These are phyloP conservation scores for Argyrosomus regius DNA, from an alignment of 2,797 vertebrate genomes.

Conservation along the genomic window DNA sequence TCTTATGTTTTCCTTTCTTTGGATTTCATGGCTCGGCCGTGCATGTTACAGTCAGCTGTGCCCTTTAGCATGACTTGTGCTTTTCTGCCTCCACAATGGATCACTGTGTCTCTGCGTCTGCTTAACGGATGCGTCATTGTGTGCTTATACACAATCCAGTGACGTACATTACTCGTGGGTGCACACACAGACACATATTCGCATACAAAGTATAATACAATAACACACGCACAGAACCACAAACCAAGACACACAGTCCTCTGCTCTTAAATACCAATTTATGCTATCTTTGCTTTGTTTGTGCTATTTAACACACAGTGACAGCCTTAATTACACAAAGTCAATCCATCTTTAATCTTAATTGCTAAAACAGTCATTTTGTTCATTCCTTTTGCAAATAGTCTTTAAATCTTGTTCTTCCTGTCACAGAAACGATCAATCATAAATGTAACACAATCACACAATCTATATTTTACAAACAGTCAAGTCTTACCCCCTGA, in stretches of 20 bases:
- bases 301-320: background rate
- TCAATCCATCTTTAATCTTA: background rate
- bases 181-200: background rate
- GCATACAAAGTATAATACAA: background rate
- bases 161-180: slow-evolving; percentile 18
- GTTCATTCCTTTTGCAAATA: background rate
- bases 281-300: too few species aligned
- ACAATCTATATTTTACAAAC: background rate
- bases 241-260: background rate
- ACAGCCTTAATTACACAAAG: background rate
- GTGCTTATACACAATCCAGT: slow-evolving; percentile 23
- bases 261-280: too few species aligned
- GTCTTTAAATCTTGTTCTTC: background rate
- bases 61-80: slow-evolving; percentile 73
- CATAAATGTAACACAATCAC: background rate
- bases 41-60: slow-evolving; percentile 62
- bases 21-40: slow-evolving; percentile 19
- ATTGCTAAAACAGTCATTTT: background rate
- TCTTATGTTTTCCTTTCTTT: slow-evolving; percentile 29
- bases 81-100: slow-evolving; percentile 68
- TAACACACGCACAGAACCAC: background rate
- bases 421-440: background rate
- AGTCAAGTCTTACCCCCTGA: slow-evolving; percentile 59
- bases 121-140: slow-evolving; percentile 39
- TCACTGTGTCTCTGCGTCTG: slow-evolving; percentile 65